These are phyloP conservation scores for Circaetus cinerascens DNA, from an alignment of 2,113 vertebrate species.

Conservation along the genomic window DNA sequence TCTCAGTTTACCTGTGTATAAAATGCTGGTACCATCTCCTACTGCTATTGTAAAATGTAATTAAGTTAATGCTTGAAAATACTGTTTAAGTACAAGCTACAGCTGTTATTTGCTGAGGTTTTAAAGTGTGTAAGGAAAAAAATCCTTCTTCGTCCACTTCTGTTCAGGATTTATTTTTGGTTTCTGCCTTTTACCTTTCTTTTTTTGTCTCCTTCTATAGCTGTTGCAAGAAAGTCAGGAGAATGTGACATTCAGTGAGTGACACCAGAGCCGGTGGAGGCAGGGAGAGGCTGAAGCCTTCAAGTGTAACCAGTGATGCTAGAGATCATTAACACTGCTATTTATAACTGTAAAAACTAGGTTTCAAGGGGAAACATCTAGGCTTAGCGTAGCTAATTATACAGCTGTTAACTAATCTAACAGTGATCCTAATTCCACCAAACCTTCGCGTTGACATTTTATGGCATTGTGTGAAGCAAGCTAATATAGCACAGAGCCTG, in stretches of 20 bases:
- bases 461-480: neutral
- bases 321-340: slow-evolving; percentile 55
- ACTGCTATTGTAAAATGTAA: neutral
- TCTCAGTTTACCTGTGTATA: slow-evolving; percentile 33
- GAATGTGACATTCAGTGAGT: slow-evolving; percentile 45
- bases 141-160: neutral
- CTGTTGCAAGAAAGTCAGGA: neutral
- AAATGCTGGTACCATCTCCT: neutral
- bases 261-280: slow-evolving; percentile 4
- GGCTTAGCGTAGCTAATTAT: slow-evolving; percentile 16
- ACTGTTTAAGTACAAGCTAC: neutral
- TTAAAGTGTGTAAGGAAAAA: neutral
- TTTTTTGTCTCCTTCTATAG: neutral
- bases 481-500: neutral
- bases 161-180: neutral
- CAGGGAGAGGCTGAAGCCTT: neutral
- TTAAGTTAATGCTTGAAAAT: neutral
- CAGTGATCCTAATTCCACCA: slow-evolving; percentile 31
- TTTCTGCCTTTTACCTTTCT: neutral
- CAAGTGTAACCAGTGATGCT: slow-evolving; percentile 6
- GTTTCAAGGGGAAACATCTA: slow-evolving; percentile 40
- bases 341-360: slow-evolving; percentile 32
- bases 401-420: slow-evolving; percentile 53
- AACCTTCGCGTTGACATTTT: neutral
- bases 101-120: neutral